phyloP scores from a whole-genome alignment of 1,140 invertebrate species.

The Sesamia nonagrioides region DNA sequence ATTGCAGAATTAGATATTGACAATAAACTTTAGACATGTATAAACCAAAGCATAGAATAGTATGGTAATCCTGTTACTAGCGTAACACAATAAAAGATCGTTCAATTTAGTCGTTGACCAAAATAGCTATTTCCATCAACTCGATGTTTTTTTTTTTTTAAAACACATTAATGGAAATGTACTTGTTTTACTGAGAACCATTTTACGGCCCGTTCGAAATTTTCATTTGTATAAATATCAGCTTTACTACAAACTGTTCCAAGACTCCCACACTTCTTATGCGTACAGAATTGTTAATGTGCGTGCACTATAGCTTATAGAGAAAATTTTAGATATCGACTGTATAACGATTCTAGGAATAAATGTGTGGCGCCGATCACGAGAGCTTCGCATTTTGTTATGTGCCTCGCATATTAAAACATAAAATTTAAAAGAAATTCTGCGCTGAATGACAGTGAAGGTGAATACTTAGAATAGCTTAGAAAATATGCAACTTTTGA shows the following conservation, averaged over 20 bases:
- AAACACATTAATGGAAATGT: background rate
- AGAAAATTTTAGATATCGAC: slow-evolving; percentile 44
- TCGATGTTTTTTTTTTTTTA: background rate
- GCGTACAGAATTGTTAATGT: slow-evolving; percentile 55
- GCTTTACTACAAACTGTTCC: slow-evolving; percentile 49
- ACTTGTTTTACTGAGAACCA: slow-evolving; percentile 4
- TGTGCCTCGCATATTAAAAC: slow-evolving; percentile 21
- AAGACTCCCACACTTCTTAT: slow-evolving; percentile 54
- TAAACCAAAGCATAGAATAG: too few relatives aligned
- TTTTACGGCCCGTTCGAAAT: slow-evolving; percentile 15
- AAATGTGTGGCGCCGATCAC: slow-evolving; percentile 7
- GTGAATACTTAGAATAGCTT: slow-evolving; percentile 7
- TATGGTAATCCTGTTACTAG: background rate
- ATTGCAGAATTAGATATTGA: too few relatives aligned
- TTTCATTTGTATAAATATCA: slow-evolving; percentile 36
- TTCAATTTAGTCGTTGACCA: background rate
- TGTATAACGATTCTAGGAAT: slow-evolving; percentile 37
- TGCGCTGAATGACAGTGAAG: background rate
- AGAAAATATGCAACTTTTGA: slow-evolving; percentile 14
- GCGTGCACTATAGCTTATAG: slow-evolving; percentile 49
- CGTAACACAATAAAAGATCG: background rate
- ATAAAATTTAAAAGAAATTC: slow-evolving; percentile 5
- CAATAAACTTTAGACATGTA: too few relatives aligned
- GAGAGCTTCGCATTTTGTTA: background rate
- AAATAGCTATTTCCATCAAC: background rate